Evolutionary conservation across 2,113 vertebrate species (phyloP).

Genomic region (Apodemus speciosus): DNA sequence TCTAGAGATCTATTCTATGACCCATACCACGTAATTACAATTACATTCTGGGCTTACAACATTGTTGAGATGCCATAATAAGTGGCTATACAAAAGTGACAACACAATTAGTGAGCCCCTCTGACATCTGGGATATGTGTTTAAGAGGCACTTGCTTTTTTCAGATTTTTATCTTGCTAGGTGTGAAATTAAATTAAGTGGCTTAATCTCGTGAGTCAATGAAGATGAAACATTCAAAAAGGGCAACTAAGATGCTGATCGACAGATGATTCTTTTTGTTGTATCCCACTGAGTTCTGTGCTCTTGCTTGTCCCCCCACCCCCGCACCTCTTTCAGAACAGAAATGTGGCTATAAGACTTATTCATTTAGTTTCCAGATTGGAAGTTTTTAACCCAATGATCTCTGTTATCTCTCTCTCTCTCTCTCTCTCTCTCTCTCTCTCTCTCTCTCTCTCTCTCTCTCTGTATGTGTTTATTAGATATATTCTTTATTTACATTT

Average conservation of each 20-base stretch:
- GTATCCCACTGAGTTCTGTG: background rate
- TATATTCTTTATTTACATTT: too few species aligned
- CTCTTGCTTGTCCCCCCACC: background rate
- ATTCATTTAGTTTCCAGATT: conserved; percentile 30
- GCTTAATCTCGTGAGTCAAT: background rate
- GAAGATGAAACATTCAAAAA: conserved; percentile 6
- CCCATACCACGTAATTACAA: background rate
- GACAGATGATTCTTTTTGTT: background rate
- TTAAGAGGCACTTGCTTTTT: background rate
- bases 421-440: too few species aligned
- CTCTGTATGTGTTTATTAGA: too few species aligned
- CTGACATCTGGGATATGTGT: background rate
- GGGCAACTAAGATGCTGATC: background rate
- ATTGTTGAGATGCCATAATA: background rate
- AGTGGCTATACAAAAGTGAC: background rate
- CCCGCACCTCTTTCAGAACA: too few species aligned
- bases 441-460: too few species aligned
- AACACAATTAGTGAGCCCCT: background rate
- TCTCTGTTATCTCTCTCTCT: too few species aligned
- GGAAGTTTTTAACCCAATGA: background rate
- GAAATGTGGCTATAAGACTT: background rate
- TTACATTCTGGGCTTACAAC: background rate
- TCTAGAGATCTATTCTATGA: background rate
- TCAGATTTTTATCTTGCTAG: conserved; percentile 8
- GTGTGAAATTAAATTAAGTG: conserved; percentile 5